A percentile compares a stretch with the other conserved stretches of the same genome.
Evolutionary conservation across 2,113 vertebrate genomes (phyloP).

Genomic region (Excalfactoria chinensis): DNA sequence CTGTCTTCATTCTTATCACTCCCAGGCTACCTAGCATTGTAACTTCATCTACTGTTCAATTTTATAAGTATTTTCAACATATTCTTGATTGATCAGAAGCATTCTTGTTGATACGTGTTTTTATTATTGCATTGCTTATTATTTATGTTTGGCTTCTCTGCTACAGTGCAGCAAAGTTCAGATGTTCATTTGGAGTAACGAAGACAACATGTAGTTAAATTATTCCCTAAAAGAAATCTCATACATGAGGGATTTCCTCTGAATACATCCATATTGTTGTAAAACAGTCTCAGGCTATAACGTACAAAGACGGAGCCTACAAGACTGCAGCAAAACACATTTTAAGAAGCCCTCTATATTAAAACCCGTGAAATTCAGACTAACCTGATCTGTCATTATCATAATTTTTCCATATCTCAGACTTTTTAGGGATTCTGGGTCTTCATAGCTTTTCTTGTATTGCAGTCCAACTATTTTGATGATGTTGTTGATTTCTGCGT

Average conservation of each 20-base stretch:
- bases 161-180: background rate
- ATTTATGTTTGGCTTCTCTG: background rate
- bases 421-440: slow-evolving; percentile 92
- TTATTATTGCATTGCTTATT: background rate
- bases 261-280: background rate
- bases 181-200: background rate
- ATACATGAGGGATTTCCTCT: background rate
- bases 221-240: background rate
- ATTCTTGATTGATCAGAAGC: background rate
- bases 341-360: background rate
- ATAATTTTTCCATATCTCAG: slow-evolving; percentile 98
- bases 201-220: background rate
- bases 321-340: background rate
- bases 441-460: slow-evolving; percentile 99
- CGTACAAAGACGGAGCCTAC: background rate
- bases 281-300: background rate
- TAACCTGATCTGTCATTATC: slow-evolving; percentile 99
- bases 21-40: background rate
- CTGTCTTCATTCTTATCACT: background rate
- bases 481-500: slow-evolving; percentile 98
- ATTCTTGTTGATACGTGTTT: background rate
- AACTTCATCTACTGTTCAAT: background rate
- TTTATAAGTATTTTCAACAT: background rate
- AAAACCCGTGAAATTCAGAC: slow-evolving; percentile 33
- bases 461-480: slow-evolving; percentile 99